Base-by-base conservation (phyloP, 2,113 vertebrate species). In the Ammospiza nelsoni region DNA sequence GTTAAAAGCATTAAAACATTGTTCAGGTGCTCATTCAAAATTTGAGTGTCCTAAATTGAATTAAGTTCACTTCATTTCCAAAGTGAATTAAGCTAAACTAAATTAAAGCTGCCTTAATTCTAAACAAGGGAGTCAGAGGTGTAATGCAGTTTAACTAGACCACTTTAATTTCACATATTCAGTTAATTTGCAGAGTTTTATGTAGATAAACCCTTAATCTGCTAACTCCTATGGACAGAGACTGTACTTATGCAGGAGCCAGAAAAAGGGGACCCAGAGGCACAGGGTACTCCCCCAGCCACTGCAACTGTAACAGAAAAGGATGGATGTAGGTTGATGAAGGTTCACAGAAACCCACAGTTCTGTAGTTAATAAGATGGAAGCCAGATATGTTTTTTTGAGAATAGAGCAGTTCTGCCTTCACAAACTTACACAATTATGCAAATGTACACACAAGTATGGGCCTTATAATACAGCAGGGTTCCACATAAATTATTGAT, bases 31-130 rank as follows among this genome's bases (percentile, higher is more conserved):
- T 93, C 87, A 76, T 96, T 95, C 93, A 92, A 94, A 94, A 94
- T 89, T 29, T 72, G 44, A 92, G 63, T 28, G 68, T 93, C 65
- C 80, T 88, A 95, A 94, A 96, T 93, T 96, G 89, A 90, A 94
- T 95, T 95, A 71, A 90, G 89, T 78, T 95, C 76, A 92, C 88
- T 97, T 74, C 51, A 93, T 97, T 96, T 95, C 90, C 76, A 65
- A 96, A 96, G 79, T 94, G 96, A 97, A 96, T 94, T 92, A 92
- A 94, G 61, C 55, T 90, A 86, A 90, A 95, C 92, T 92, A 95
- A 93, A 96, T 94, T 94, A 95, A 96, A 96, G 89, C 63, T 81
- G 85, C 79, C 67, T 94, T 95, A 88, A 90, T 86, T 95, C 88
- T 74, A 94, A 95, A 90, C 85, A 86, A 88, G 76, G 63, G 85